Percentiles rank a stretch among this genome's conserved stretches.
Conservation (phyloP, 1,140 invertebrate species). For the Polypedilum vanderplanki region DNA sequence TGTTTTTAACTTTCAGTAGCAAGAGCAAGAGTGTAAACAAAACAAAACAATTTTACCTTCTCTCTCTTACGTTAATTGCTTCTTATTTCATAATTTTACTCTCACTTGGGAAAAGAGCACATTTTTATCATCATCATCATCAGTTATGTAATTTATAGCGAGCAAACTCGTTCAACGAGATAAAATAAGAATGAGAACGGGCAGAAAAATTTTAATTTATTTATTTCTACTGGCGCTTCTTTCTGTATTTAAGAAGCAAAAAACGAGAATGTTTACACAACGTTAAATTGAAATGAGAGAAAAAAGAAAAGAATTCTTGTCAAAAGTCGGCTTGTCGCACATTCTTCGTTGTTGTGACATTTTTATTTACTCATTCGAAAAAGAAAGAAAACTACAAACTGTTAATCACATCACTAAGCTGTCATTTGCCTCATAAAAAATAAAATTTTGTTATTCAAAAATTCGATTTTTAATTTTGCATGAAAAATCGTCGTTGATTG, state of each 20-base stretch:
- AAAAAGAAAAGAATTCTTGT: background rate
- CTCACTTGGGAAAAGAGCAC: too few species aligned
- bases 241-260: background rate
- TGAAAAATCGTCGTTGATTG: background rate
- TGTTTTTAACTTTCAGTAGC: too few species aligned
- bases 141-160: too few species aligned
- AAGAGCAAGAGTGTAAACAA: too few species aligned
- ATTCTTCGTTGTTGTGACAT: background rate
- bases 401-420: background rate
- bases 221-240: background rate
- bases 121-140: too few species aligned
- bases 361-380: background rate
- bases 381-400: background rate
- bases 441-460: background rate
- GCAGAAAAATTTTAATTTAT: background rate
- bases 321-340: background rate
- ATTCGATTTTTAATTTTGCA: background rate
- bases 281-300: background rate
- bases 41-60: too few species aligned
- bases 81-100: too few species aligned
- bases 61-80: too few species aligned
- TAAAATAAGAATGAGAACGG: background rate
- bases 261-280: conserved; percentile 6
- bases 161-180: too few species aligned
- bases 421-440: background rate